Base-by-base conservation (phyloP, 2,797 vertebrate genomes). In the Sebastes oblongus region DNA sequence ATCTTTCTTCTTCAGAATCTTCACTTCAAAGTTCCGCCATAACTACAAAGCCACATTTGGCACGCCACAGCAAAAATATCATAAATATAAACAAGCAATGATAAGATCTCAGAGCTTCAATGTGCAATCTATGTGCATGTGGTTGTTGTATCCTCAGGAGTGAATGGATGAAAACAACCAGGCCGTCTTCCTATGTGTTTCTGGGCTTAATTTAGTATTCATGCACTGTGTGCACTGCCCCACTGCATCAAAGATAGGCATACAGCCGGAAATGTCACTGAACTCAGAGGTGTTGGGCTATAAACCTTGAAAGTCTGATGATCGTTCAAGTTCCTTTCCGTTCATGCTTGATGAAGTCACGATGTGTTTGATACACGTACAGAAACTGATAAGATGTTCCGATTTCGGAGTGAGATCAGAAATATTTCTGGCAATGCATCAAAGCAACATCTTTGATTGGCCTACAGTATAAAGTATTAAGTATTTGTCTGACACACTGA, bases 231-330 rank as follows among this genome's bases (percentile, higher is more conserved):
- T 79, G 54, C 18, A 6, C 20, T 8, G 13, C 14, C 16, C 20
- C 2, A 32, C 42, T 27, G 77, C 67, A 83, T 85, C 72, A 89
- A 80, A 87, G 59, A 75, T 16, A 42, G 39, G 39, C 39, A 6
- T 62, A 55, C 54, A 84, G 71, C 46, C 67, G 65, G 36, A 83
- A 75, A 90, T 81, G 74, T 80, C 70, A 78, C 64, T 46, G 73
- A 69, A 78, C 70, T 79, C 81, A 71, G 22, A 83, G 76, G 65
- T 60, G 67, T 18, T 69, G 16, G 32, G 29, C 67, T 55, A 1
- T 69, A 25, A 52, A 74, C 14, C 62, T 74, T 84, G 24, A 60
- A 75, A 54, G 20, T 55, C 36, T 58, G 8, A 34, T 68, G 20
- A 79, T 66, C 20, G n/a, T 61, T 60, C 1, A 0, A 59, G 3